phyloP scores from a whole-genome alignment of 2,888 invertebrate genomes.

The Lamellibrachia columna region DNA sequence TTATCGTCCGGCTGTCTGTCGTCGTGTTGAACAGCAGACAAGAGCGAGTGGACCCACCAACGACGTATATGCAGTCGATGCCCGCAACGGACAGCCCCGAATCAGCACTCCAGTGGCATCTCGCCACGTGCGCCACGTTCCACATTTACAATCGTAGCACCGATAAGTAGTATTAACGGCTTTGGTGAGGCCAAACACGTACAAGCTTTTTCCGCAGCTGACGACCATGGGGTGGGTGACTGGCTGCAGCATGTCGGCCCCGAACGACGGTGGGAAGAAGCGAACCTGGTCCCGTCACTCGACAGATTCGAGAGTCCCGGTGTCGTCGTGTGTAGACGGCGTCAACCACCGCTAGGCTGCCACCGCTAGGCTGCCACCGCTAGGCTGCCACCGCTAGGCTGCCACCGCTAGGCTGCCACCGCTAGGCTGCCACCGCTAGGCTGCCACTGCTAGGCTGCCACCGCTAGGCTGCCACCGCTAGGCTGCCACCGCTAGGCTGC shows the following conservation, averaged over 20 bases:
- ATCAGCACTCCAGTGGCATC: conserved; percentile 36
- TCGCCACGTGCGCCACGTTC: conserved; percentile 29
- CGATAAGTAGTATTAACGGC: conserved; percentile 27
- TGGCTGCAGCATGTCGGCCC: conserved; percentile 28
- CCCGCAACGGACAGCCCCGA: conserved; percentile 33
- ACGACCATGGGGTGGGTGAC: conserved; percentile 35
- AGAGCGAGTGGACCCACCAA: conserved; percentile 34
- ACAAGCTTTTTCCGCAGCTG: conserved; percentile 30
- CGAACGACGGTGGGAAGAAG: background rate
- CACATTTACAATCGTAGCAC: conserved; percentile 33
- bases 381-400: too few relatives aligned
- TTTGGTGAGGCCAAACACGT: conserved; percentile 35
- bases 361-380: too few relatives aligned
- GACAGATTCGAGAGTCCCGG: background rate
- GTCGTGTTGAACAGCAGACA: conserved; percentile 32
- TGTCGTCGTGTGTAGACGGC: conserved; percentile 36
- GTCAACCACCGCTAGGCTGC: background rate
- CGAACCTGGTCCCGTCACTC: background rate
- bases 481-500: too few relatives aligned
- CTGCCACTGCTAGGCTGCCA: too few relatives aligned
- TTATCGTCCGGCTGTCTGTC: conserved; percentile 30
- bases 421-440: too few relatives aligned
- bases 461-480: too few relatives aligned
- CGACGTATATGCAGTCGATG: conserved; percentile 34
- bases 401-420: too few relatives aligned